Evolutionary conservation across 2,113 vertebrate genomes (phyloP).

Genomic region (Melanerpes aurifrons): DNA sequence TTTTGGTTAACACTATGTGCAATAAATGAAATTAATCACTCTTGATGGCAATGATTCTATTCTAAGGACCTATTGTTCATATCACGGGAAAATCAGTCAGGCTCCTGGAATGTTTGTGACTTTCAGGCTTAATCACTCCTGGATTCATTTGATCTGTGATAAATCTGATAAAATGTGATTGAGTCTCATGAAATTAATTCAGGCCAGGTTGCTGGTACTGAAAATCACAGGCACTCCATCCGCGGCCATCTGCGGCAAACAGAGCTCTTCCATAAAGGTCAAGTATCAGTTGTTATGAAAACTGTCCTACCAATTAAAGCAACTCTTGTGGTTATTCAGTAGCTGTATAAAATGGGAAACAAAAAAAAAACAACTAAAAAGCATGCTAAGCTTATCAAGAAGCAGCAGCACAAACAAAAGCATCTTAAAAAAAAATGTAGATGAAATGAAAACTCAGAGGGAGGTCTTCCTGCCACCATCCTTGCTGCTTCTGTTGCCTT

Average conservation of each 20-base stretch:
- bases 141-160: background rate
- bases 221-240: background rate
- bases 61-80: background rate
- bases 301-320: background rate
- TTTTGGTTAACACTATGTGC: background rate
- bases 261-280: constrained; percentile 1
- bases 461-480: background rate
- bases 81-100: background rate
- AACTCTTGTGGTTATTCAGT: background rate
- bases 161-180: constrained; percentile 4
- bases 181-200: background rate
- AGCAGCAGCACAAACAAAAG: background rate
- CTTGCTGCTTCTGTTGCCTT: background rate
- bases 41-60: background rate
- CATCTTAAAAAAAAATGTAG: background rate
- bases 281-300: constrained; percentile 11
- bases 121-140: background rate
- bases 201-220: background rate
- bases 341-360: background rate
- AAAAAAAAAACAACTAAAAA: background rate
- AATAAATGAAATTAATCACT: background rate
- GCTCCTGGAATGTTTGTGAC: background rate
- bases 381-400: background rate
- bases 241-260: background rate
- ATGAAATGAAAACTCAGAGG: background rate